phyloP scores from a whole-genome alignment of 2,113 vertebrate species.

The Callaeas wilsoni region DNA sequence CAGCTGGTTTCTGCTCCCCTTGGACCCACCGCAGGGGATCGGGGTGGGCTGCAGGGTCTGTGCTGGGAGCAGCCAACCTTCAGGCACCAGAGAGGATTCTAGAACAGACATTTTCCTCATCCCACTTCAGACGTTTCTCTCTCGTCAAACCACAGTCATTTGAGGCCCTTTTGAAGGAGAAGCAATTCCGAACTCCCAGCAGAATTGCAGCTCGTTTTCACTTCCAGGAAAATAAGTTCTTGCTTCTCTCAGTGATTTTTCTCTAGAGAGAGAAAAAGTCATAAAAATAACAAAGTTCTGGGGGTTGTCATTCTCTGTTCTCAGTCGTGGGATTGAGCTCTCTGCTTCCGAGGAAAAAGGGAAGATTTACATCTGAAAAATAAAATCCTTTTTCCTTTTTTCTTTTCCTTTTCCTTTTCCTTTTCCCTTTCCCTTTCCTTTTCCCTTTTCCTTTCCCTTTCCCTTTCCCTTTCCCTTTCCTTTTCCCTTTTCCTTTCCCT shows the following conservation, averaged over 20 bases:
- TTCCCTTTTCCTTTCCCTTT: not conserved
- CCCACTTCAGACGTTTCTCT: not conserved
- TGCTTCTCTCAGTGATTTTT: not conserved
- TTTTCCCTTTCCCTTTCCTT: not conserved
- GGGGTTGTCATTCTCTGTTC: not conserved
- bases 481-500: too few species aligned
- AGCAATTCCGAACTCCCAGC: not conserved
- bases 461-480: not conserved
- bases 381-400: not conserved
- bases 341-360: not conserved
- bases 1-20: not conserved
- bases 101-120: not conserved
- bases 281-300: not conserved
- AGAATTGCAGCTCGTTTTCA: not conserved
- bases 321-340: not conserved
- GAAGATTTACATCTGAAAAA: not conserved
- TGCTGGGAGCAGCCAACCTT: not conserved
- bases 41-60: accelerated
- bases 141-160: not conserved
- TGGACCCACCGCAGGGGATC: not conserved
- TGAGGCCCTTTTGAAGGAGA: not conserved
- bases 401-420: too few species aligned
- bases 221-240: not conserved
- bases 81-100: too few species aligned
- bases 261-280: not conserved